Percentiles rank a stretch among this genome's conserved stretches.
These are phyloP conservation scores for Tricholaema leucomelas DNA, from an alignment of 2,113 vertebrate genomes.

Conservation along the genomic window DNA sequence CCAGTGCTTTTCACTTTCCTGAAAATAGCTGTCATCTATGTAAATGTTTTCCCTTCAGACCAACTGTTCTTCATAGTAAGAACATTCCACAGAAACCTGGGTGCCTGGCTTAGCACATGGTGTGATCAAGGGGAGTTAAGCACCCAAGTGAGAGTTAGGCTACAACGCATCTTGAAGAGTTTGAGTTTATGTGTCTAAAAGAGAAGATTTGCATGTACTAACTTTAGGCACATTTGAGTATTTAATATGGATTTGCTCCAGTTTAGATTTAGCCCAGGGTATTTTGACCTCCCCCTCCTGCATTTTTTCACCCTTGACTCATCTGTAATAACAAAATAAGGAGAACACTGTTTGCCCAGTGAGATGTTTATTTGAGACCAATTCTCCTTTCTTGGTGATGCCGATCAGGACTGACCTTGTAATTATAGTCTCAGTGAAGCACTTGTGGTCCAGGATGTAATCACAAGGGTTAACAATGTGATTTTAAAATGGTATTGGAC, in stretches of 20 bases:
- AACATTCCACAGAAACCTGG: neutral
- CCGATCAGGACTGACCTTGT: neutral
- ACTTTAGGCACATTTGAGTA: neutral
- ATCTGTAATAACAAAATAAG: neutral
- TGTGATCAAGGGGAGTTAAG: conserved; percentile 38
- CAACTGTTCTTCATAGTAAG: conserved; percentile 52
- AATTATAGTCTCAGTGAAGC: neutral
- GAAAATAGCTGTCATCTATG: conserved; percentile 61
- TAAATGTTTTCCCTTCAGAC: conserved; percentile 56
- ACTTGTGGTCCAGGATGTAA: neutral
- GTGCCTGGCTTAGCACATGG: conserved; percentile 39
- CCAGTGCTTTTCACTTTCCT: conserved; percentile 47
- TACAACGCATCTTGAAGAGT: neutral
- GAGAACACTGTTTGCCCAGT: neutral
- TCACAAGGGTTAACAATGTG: neutral
- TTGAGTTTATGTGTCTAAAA: neutral
- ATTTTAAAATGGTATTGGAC: neutral
- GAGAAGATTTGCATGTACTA: conserved; percentile 2
- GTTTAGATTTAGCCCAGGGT: conserved; percentile 13
- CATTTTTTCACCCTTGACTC: neutral
- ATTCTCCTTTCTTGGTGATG: neutral
- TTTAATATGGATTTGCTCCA: neutral
- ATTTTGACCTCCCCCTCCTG: conserved; percentile 31
- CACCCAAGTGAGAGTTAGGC: neutral
- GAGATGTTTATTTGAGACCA: neutral